Conservation (phyloP, 2,797 vertebrate genomes). For the Scomberomorus guttatus region DNA sequence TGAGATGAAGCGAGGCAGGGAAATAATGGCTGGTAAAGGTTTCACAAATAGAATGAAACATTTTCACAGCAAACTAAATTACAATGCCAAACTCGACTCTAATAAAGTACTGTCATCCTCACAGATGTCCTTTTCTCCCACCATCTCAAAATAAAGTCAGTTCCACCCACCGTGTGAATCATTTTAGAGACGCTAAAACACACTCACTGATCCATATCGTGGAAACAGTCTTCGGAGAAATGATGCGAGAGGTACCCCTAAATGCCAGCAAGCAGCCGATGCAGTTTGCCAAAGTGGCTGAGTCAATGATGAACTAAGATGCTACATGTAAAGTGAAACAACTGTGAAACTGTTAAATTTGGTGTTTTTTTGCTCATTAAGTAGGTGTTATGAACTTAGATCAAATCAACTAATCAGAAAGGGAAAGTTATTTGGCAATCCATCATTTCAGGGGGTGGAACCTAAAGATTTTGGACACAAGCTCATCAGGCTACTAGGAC, state of each 20-base stretch:
- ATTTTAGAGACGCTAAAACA: slow-evolving; percentile 57
- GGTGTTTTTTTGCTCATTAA: not conserved
- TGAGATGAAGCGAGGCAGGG: slow-evolving; percentile 11
- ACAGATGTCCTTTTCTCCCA: slow-evolving; percentile 47
- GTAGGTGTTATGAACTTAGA: not conserved
- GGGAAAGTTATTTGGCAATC: not conserved
- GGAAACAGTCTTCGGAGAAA: slow-evolving; percentile 58
- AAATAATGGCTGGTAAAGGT: slow-evolving; percentile 31
- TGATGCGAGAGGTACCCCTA: slow-evolving; percentile 46
- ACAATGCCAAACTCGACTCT: slow-evolving; percentile 43
- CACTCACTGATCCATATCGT: slow-evolving; percentile 59
- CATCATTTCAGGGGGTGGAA: not conserved
- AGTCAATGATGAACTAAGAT: slow-evolving; percentile 46
- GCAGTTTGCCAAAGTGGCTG: slow-evolving; percentile 43
- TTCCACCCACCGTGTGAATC: slow-evolving; percentile 58
- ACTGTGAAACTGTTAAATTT: not conserved
- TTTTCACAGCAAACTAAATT: slow-evolving; percentile 40
- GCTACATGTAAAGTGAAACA: slow-evolving; percentile 29
- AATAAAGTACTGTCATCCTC: slow-evolving; percentile 46
- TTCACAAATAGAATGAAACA: slow-evolving; percentile 52
- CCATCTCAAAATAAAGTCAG: slow-evolving; percentile 57
- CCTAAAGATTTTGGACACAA: not conserved
- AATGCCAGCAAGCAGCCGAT: slow-evolving; percentile 42
- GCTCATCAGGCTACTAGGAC: not conserved
- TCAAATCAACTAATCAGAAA: not conserved